Evolutionary conservation across 2,888 invertebrate species (phyloP).

Genomic region (Mesodorylaimus sp.): DNA sequence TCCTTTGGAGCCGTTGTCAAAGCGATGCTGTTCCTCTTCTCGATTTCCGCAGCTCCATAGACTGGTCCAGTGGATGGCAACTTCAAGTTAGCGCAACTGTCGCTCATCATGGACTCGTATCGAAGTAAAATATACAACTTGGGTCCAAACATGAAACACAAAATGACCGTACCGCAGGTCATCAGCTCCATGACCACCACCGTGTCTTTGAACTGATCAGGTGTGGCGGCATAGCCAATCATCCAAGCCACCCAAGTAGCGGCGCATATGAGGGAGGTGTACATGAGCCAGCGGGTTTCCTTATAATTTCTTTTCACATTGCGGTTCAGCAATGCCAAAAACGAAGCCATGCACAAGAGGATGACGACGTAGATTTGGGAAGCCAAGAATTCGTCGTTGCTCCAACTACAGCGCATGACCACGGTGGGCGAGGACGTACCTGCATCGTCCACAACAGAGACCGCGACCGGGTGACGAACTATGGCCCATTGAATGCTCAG

Average conservation of each 20-base stretch:
- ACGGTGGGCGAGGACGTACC: neutral
- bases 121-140: slow-evolving; percentile 27
- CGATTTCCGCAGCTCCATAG: too few species aligned
- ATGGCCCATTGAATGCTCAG: slow-evolving; percentile 13
- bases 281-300: slow-evolving; percentile 22
- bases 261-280: slow-evolving; percentile 19
- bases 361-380: slow-evolving; percentile 19
- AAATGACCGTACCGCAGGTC: slow-evolving; percentile 20
- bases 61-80: too few species aligned
- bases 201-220: slow-evolving; percentile 15
- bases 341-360: slow-evolving; percentile 20
- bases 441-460: neutral
- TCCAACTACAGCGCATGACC: slow-evolving; percentile 10
- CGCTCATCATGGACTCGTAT: slow-evolving; percentile 27
- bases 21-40: too few species aligned
- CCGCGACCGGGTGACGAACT: neutral
- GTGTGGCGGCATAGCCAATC: slow-evolving; percentile 15
- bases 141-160: slow-evolving; percentile 27
- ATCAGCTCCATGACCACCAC: slow-evolving; percentile 21
- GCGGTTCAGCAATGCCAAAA: slow-evolving; percentile 18
- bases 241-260: slow-evolving; percentile 21
- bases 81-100: too few species aligned
- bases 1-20: too few species aligned
- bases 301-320: slow-evolving; percentile 29
- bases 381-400: slow-evolving; percentile 13